These are phyloP conservation scores for Leptoclinus maculatus DNA, from an alignment of 2,797 vertebrate genomes.

Conservation along the genomic window DNA sequence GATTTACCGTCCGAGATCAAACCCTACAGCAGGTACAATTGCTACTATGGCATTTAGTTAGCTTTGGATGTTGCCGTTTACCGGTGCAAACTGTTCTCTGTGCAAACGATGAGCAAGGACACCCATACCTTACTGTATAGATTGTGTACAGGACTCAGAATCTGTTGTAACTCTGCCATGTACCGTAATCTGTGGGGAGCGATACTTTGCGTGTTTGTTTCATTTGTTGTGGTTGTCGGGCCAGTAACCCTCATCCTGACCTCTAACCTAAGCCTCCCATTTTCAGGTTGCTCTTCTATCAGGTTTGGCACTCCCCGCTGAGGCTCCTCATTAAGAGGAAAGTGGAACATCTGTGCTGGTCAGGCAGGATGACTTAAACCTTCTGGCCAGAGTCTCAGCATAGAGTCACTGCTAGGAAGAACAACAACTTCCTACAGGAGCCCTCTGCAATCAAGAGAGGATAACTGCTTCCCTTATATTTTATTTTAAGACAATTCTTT, in stretches of 20 bases:
- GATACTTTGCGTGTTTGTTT: constrained; percentile 65
- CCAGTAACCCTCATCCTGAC: constrained; percentile 66
- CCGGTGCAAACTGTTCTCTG: neutral
- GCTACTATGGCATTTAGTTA: neutral
- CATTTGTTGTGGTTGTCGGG: constrained; percentile 71
- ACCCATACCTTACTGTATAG: constrained; percentile 2
- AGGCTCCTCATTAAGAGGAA: constrained; percentile 77
- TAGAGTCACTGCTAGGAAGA: constrained; percentile 55
- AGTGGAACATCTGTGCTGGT: constrained; percentile 80
- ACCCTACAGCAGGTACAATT: neutral
- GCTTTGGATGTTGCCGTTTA: neutral
- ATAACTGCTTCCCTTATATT: constrained; percentile 49
- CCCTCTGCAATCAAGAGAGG: constrained; percentile 45
- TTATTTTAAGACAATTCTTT: constrained; percentile 56
- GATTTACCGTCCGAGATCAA: neutral
- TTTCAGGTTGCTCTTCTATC: constrained; percentile 76
- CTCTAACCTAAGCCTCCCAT: constrained; percentile 65
- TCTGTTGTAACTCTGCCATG: constrained; percentile 20
- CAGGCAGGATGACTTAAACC: constrained; percentile 74
- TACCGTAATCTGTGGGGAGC: constrained; percentile 41
- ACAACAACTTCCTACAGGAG: constrained; percentile 62
- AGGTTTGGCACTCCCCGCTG: constrained; percentile 74
- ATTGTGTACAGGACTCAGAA: constrained; percentile 17
- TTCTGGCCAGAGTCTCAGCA: constrained; percentile 66
- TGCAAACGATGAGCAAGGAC: constrained; percentile 46